Conservation (phyloP, 92 coral and sea anemone species). For the Porites cylindrica region DNA sequence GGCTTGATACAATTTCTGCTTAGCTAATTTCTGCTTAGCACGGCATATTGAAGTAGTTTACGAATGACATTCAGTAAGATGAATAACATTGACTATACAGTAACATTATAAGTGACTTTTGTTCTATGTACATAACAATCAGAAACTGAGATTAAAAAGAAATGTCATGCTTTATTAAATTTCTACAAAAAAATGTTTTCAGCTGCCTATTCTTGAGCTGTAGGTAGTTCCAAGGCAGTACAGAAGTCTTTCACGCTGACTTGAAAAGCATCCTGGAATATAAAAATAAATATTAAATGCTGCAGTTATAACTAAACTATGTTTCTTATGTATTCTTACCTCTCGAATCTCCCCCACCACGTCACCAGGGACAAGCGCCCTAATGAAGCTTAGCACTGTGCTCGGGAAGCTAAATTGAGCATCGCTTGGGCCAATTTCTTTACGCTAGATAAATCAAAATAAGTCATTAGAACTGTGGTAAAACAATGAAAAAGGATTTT, state of each 20-base stretch:
- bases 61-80: no score
- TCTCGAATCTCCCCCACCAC: slow-evolving; percentile 56
- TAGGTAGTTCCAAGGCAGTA: slow-evolving; percentile 48
- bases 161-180: neutral
- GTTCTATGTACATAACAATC: neutral
- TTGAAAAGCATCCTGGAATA: slow-evolving; percentile 33
- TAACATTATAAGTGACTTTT: no score
- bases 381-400: slow-evolving; percentile 34
- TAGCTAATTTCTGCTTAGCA: no score
- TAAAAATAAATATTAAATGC: neutral
- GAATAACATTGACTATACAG: no score
- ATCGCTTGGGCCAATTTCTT: slow-evolving; percentile 52
- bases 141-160: slow-evolving; percentile 1
- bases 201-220: neutral
- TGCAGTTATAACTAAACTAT: neutral
- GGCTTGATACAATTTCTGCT: no score
- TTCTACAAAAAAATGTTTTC: slow-evolving; percentile 9
- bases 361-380: slow-evolving; percentile 55
- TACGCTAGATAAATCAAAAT: slow-evolving; percentile 6
- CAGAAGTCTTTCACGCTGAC: slow-evolving; percentile 53
- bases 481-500: neutral
- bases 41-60: no score
- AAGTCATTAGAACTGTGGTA: neutral
- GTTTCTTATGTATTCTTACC: slow-evolving; percentile 12
- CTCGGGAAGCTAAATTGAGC: slow-evolving; percentile 51